Base-by-base conservation (phyloP, 2,113 vertebrate species). In the Paraplagusia blochii region DNA sequence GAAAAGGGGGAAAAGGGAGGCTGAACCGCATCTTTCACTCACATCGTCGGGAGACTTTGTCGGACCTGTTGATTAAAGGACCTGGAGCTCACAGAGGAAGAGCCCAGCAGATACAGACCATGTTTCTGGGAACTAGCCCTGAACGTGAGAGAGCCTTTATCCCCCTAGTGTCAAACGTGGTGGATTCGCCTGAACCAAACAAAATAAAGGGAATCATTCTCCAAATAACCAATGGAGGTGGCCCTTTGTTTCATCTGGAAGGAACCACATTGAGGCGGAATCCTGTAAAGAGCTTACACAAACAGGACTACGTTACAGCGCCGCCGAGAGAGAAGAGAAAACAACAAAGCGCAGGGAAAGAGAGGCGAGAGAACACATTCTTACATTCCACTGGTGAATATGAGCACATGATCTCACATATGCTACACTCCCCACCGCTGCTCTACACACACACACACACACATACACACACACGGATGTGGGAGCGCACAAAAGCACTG, bases 391-490 rank as follows among this genome's bases (percentile, higher is more conserved):
- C 78, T 88, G 83, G 84, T 84, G 86, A 88, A 87, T 84, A 85
- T 87, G 81, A 84, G 79, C 84, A 87, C 85, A 88, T 88, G 86
- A 87, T 85, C 84, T 86, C 86, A 86, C 84, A 86, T 86, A 85
- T 88, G 86, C 84, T 78, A 62, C 72, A 50, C 44, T 29, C 34
- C 50, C 52, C 34, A 52, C 44, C 39, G 47, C 66, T 18, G 5
- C 62, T 34, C 64, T 61, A 45, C 53, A 66, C 52, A 68, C 58
- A 53, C 68, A 53, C 63, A 63, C 76, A 81, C 38, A n/a, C n/a
- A 45, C 53, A 66, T 51, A 68, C 58, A 53, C 68, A 53, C 63
- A 63, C 76, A 81, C 38, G 69, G 76, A 83, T 83, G 80, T 79
- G 70, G 60, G 71, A 59, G 69, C 59, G 12, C 81, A 88, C 84